Base-by-base conservation (phyloP, 2,113 vertebrate genomes). In the Actinemys pallida region DNA sequence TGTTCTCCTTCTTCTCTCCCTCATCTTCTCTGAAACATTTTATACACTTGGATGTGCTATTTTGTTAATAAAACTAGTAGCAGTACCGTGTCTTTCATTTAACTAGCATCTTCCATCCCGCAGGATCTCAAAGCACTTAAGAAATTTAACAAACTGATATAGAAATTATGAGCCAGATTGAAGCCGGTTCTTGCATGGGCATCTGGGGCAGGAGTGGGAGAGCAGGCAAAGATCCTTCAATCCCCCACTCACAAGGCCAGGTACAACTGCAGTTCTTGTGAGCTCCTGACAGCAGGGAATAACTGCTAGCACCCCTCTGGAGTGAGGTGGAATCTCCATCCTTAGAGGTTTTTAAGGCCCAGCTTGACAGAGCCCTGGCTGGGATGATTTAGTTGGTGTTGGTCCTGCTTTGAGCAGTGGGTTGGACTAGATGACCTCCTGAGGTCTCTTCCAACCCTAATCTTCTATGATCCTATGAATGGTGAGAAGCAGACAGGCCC, bases 271-370 rank as follows among this genome's bases (percentile, higher is more conserved):
- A 93, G 52, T 79, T 47, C 42, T 52, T 83, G n/a, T 27, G 89
- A 75, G 72, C 54, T 83, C 93, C n/a, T 90, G 39, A 81, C 69
- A 91, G 75, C 54, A 90, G 90, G 92, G 57, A 88, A 59, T 90
- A 27, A 52, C 91, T 20, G 88, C 25, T 93, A 92, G 90, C 83
- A 31, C 79, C 65, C 92, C 80, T 53, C 47, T 90, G 69, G 88
- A 82, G 42, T 93, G 84, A 88, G 79, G 88, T 50, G 13, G 13
- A 50, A 50, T 50, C 50, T 50, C 50, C 50, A 50, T 50, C 50
- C 50, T 50, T 16, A 50, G 50, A 50, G 50, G 50, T 50, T 50
- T 50, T 50, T 50, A 50, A 50, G 50, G 14, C 13, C 13, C 50
- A 50, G 14, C 50, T 50, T 50, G 50, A 50, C 50, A 50, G 5